These are phyloP conservation scores for Aspidiotus destructor DNA, from an alignment of 2,888 invertebrate species.

Conservation along the genomic window DNA sequence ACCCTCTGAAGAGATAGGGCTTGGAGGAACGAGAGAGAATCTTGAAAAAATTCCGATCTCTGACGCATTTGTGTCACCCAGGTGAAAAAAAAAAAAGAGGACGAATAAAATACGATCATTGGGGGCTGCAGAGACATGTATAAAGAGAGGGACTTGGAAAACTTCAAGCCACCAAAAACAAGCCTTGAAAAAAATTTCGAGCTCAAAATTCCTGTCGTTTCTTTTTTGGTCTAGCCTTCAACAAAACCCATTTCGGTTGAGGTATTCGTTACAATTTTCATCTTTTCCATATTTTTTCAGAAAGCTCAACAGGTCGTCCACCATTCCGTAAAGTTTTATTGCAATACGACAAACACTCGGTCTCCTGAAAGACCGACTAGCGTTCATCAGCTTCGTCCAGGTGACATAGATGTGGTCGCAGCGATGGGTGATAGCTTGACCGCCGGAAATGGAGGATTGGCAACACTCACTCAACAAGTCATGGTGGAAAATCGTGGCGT, in stretches of 20 bases:
- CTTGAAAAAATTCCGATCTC: too few relatives aligned
- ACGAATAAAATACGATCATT: too few relatives aligned
- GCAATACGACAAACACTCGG: slow-evolving; percentile 41
- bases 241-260: background rate
- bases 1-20: too few relatives aligned
- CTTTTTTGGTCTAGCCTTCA: too few relatives aligned
- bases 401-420: slow-evolving; percentile 53
- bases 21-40: too few relatives aligned
- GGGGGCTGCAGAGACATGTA: too few relatives aligned
- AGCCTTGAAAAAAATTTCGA: too few relatives aligned
- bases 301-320: slow-evolving; percentile 40
- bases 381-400: slow-evolving; percentile 52
- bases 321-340: slow-evolving; percentile 41
- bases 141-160: too few relatives aligned
- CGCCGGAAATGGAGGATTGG: slow-evolving; percentile 49
- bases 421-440: slow-evolving; percentile 54
- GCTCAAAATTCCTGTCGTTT: too few relatives aligned
- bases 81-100: too few relatives aligned
- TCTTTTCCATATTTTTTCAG: slow-evolving; percentile 32
- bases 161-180: too few relatives aligned
- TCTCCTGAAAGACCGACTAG: slow-evolving; percentile 43
- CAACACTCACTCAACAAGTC: slow-evolving; percentile 44
- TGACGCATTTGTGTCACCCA: too few relatives aligned
- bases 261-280: background rate
- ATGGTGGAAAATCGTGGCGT: slow-evolving; percentile 46